Base-by-base conservation (phyloP, 2,797 vertebrate species). In the Chaunax sp. region DNA sequence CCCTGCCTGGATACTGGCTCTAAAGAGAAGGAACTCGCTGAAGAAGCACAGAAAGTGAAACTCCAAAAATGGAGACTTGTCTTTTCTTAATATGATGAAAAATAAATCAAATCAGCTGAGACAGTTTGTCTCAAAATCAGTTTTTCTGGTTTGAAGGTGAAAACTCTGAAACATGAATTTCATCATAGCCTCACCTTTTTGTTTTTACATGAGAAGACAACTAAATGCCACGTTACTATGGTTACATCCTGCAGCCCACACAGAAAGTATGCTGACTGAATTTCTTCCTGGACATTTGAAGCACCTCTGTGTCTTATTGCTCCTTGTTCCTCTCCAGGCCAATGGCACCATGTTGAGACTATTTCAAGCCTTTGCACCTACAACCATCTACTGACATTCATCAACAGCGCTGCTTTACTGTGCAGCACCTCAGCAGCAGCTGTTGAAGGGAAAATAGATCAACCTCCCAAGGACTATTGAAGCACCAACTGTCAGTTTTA, bases 1-100 rank as follows among this genome's bases (percentile, higher is more conserved):
- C 3, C 90, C 92, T 5, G 81, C 77, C 41, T 95, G 94, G 94
- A 92, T 94, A 33, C 40, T 46, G 38, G 91, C 90, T 50, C 80
- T 94, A 61, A 94, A 88, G 80, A 91, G 43, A 67, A 93, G 38
- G 75, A 92, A 82, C 6, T 78, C 64, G 0, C 67, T 75, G 38
- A 90, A 63, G 72, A 92, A 90, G 43, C 75, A 50, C 56, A 78
- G 60, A 80, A 79, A 87, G 26, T 28, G 38, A 47, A 59, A 33
- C 50, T 41, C 15, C 28, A 15, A 2, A 20, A 15, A 19, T 0
- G 4, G 28, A 25, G 3, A 5, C 26, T 44, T 18, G 22, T 43
- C 14, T 35, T 20, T 56, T 25, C 16, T 15, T n/a, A 26, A 51
- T 18, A 8, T 18, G 49, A 38, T 9, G 0, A 52, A 55, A 25